These are phyloP conservation scores for Synergus laeviventris DNA, from an alignment of 2,888 invertebrate species.

Conservation along the genomic window DNA sequence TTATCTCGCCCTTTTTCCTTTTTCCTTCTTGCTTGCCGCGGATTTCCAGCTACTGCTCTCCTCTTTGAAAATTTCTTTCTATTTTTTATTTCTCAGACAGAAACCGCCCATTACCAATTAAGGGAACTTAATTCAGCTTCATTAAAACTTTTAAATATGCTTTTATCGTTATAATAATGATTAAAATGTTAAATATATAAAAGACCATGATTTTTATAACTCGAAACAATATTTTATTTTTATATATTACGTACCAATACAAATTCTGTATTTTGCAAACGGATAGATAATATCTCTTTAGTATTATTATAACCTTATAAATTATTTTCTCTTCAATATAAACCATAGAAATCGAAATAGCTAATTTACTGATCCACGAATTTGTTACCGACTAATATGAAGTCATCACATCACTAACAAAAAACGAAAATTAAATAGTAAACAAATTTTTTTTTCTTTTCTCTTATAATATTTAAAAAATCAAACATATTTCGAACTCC, in stretches of 20 bases:
- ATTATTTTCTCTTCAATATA: neutral
- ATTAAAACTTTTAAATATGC: neutral
- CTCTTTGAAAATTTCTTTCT: neutral
- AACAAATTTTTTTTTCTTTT: neutral
- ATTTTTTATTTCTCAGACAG: neutral
- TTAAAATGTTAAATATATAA: too few species aligned
- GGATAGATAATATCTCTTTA: neutral
- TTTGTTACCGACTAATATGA: neutral
- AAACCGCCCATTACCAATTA: neutral
- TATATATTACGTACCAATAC: neutral
- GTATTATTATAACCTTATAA: neutral
- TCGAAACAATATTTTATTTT: neutral
- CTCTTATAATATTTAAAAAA: neutral
- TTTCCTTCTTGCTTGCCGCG: slow-evolving; percentile 46
- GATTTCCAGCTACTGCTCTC: slow-evolving; percentile 8
- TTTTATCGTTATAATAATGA: too few species aligned
- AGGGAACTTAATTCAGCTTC: neutral
- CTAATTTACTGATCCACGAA: neutral
- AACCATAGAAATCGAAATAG: neutral
- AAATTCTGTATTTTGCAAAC: neutral
- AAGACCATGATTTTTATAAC: neutral
- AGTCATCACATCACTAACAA: neutral
- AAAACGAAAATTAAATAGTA: neutral
- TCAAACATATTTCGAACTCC: neutral
- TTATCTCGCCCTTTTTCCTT: slow-evolving; percentile 54